These are phyloP conservation scores for Drosophila micromelanica DNA, from an alignment of 1,140 invertebrate genomes.

Conservation along the genomic window DNA sequence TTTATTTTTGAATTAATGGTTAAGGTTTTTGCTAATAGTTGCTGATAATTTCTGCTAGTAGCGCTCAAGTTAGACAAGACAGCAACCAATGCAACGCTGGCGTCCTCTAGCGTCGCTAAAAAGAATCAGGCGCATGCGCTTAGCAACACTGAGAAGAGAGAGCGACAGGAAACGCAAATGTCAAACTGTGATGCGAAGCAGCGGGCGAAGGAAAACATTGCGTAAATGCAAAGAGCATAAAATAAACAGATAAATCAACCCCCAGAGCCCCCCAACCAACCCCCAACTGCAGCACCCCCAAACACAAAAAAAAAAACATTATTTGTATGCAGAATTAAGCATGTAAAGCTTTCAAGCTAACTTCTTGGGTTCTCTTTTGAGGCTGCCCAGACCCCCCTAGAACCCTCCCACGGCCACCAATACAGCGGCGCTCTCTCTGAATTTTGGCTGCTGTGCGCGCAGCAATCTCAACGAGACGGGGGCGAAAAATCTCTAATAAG, in stretches of 20 bases:
- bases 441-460: conserved; percentile 54
- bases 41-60: neutral
- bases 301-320: conserved; percentile 5
- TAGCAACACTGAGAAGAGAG: neutral
- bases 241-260: conserved; percentile 64
- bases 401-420: neutral
- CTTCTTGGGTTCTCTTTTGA: neutral
- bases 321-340: neutral
- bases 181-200: conserved; percentile 60
- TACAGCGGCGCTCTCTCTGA: conserved; percentile 20
- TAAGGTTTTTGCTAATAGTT: neutral
- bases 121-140: conserved; percentile 21
- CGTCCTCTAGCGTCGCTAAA: conserved; percentile 5
- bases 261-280: conserved; percentile 40
- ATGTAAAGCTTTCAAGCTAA: neutral
- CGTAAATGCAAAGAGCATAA: conserved; percentile 47
- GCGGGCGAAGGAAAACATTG: conserved; percentile 37
- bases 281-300: conserved; percentile 1
- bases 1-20: neutral
- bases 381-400: neutral
- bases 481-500: conserved; percentile 79
- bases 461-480: conserved; percentile 71
- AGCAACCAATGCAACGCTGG: neutral
- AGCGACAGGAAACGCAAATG: conserved; percentile 41
- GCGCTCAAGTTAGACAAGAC: neutral